phyloP scores from a whole-genome alignment of 2,797 vertebrate genomes.

The Pogoniulus pusillus region DNA sequence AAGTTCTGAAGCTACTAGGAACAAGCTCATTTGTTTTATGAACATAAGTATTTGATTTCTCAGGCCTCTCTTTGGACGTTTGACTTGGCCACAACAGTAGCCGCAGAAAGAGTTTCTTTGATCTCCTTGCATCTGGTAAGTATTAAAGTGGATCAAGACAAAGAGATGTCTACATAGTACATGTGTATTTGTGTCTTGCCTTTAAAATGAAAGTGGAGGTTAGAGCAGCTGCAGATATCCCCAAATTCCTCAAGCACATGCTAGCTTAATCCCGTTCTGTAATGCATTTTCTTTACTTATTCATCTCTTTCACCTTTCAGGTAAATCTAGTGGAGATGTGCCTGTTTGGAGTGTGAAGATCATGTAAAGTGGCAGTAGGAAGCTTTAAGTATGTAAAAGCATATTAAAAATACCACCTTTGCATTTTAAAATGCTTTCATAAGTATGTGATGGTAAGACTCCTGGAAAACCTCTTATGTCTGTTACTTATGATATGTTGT shows the following conservation, averaged over 20 bases:
- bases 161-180: conserved; percentile 14
- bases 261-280: neutral
- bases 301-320: neutral
- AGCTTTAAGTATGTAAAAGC: neutral
- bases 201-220: neutral
- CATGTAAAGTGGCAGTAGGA: neutral
- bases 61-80: neutral
- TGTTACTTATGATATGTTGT: neutral
- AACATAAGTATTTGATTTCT: conserved; percentile 21
- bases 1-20: neutral
- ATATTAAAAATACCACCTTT: neutral
- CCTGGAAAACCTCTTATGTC: neutral
- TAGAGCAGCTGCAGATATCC: neutral
- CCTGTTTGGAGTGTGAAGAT: neutral
- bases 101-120: neutral
- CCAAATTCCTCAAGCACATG: neutral
- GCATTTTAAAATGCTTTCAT: neutral
- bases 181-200: neutral
- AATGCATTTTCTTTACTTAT: neutral
- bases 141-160: conserved; percentile 36
- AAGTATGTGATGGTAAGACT: neutral
- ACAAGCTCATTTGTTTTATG: neutral
- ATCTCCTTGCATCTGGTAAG: conserved; percentile 32
- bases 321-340: neutral
- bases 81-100: neutral